phyloP scores from a whole-genome alignment of 2,888 invertebrate species.

The Phortica magna region DNA sequence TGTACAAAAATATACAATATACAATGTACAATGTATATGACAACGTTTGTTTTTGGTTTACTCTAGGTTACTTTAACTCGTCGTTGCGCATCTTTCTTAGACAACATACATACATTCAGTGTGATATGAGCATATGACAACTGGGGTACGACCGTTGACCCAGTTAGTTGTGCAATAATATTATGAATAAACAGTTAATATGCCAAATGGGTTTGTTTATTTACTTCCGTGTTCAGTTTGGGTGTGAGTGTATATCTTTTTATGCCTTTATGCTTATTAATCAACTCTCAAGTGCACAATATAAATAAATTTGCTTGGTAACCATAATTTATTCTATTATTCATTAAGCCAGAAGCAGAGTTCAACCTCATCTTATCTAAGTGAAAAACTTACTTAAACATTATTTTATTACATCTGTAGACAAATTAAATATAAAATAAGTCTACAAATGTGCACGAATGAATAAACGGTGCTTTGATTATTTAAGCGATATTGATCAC shows the following conservation, averaged over 20 bases:
- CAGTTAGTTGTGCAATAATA: constrained; percentile 19
- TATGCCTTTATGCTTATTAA: background rate
- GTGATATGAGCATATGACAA: background rate
- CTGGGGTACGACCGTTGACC: constrained; percentile 15
- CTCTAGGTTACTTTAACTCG: background rate
- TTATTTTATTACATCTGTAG: too few relatives aligned
- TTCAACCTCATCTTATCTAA: too few relatives aligned
- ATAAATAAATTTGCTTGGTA: too few relatives aligned
- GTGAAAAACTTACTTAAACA: too few relatives aligned
- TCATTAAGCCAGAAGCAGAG: too few relatives aligned
- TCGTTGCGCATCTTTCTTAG: background rate
- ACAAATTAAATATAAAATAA: too few relatives aligned
- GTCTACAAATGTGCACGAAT: too few relatives aligned
- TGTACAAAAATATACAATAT: too few relatives aligned
- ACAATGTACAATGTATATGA: background rate
- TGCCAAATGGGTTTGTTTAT: constrained; percentile 3
- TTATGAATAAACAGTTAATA: constrained; percentile 10
- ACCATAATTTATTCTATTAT: too few relatives aligned
- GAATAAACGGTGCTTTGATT: too few relatives aligned
- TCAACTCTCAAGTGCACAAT: too few relatives aligned
- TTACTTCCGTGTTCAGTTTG: constrained; percentile 10
- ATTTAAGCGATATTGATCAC: too few relatives aligned
- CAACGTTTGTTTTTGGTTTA: background rate
- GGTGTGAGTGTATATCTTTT: background rate
- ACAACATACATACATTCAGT: background rate